These are phyloP conservation scores for Rhamnusium bicolor DNA, from an alignment of 2,888 invertebrate species.

Conservation along the genomic window DNA sequence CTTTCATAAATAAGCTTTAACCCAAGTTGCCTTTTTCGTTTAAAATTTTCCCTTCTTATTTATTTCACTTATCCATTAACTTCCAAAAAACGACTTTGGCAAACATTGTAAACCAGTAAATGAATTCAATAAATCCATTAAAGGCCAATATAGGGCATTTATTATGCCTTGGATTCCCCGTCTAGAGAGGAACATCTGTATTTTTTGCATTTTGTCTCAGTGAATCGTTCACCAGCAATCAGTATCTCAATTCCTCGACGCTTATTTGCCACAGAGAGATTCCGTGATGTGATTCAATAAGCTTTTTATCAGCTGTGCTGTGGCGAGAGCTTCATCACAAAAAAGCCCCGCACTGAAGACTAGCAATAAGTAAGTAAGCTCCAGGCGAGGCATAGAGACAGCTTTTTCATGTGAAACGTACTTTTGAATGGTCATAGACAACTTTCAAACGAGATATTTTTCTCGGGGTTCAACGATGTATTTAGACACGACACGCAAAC, in stretches of 20 bases:
- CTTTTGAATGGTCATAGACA: conserved; percentile 62
- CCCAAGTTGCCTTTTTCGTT: too few species aligned
- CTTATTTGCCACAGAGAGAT: conserved; percentile 45
- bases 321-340: conserved; percentile 49
- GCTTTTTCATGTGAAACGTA: conserved; percentile 59
- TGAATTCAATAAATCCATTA: conserved; percentile 38
- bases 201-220: conserved; percentile 25
- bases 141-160: conserved; percentile 21
- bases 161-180: conserved; percentile 9
- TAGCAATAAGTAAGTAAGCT: conserved; percentile 66
- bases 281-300: conserved; percentile 67
- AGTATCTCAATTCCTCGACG: conserved; percentile 22
- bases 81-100: conserved; percentile 19
- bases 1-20: too few species aligned
- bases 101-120: conserved; percentile 29
- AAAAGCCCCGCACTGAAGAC: conserved; percentile 48
- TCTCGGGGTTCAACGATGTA: conserved; percentile 50
- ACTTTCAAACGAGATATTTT: conserved; percentile 61
- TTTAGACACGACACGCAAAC: conserved; percentile 55
- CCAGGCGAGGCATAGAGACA: conserved; percentile 56
- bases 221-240: conserved; percentile 16
- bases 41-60: neutral
- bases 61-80: conserved; percentile 20
- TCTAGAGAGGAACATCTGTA: conserved; percentile 26
- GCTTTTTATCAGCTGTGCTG: conserved; percentile 62